phyloP scores from a whole-genome alignment of 2,888 invertebrate genomes.

The Drosophila histrio region DNA sequence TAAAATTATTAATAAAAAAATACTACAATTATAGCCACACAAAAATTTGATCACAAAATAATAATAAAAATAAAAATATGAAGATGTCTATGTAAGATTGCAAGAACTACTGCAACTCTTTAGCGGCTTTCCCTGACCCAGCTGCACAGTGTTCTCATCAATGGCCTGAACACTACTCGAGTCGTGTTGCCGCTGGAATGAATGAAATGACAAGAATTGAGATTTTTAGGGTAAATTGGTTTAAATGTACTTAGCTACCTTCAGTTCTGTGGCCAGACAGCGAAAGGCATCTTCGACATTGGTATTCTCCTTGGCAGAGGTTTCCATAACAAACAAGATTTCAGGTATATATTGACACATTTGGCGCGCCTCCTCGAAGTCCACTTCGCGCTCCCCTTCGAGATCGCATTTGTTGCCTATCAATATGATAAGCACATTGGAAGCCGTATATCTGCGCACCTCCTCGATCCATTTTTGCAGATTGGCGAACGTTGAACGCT shows the following conservation, averaged over 20 bases:
- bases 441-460: slow-evolving; percentile 96
- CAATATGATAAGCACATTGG: slow-evolving; percentile 94
- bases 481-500: slow-evolving; percentile 94
- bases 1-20: slow-evolving; percentile 56
- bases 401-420: slow-evolving; percentile 97
- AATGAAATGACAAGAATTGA: background rate
- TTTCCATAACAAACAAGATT: slow-evolving; percentile 93
- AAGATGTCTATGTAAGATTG: slow-evolving; percentile 80
- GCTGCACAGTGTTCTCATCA: slow-evolving; percentile 87
- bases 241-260: slow-evolving; percentile 85
- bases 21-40: slow-evolving; percentile 73
- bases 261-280: slow-evolving; percentile 93
- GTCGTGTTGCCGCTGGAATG: slow-evolving; percentile 90
- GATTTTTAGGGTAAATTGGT: background rate
- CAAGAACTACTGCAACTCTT: slow-evolving; percentile 88
- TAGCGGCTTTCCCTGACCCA: slow-evolving; percentile 88
- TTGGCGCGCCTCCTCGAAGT: slow-evolving; percentile 93
- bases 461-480: slow-evolving; percentile 98
- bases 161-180: slow-evolving; percentile 87
- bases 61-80: slow-evolving; percentile 37
- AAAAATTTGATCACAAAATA: slow-evolving; percentile 67
- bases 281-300: slow-evolving; percentile 95
- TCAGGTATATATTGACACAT: slow-evolving; percentile 94
- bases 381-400: slow-evolving; percentile 91
- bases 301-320: slow-evolving; percentile 95